phyloP scores from a whole-genome alignment of 2,797 vertebrate species.

The Chrosomus eos region DNA sequence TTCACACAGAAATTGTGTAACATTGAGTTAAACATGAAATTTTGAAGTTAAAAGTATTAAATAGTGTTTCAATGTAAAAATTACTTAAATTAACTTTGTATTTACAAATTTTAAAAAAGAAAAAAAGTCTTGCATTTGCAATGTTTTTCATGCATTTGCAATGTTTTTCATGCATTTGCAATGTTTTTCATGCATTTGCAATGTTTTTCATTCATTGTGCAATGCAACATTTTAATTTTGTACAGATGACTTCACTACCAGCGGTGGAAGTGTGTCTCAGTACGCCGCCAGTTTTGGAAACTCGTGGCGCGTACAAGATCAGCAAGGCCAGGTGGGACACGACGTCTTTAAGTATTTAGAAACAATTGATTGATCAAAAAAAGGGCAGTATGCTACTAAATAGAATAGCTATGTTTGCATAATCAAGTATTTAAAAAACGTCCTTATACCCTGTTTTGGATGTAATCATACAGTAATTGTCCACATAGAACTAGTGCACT shows the following conservation, averaged over 20 bases:
- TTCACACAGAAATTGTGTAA: too few species aligned
- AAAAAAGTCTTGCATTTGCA: too few species aligned
- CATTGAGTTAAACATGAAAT: too few species aligned
- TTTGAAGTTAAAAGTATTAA: too few species aligned
- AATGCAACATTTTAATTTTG: neutral
- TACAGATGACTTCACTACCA: conserved; percentile 85
- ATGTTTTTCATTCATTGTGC: neutral
- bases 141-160: too few species aligned
- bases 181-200: too few species aligned
- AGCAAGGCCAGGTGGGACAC: conserved; percentile 74
- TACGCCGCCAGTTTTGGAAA: conserved; percentile 85
- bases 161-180: neutral
- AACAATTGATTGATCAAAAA: neutral
- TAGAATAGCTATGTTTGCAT: neutral
- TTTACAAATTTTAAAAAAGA: neutral
- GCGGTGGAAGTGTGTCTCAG: conserved; percentile 69
- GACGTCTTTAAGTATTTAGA: neutral
- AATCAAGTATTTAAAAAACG: neutral
- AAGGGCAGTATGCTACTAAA: neutral
- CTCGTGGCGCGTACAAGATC: conserved; percentile 85
- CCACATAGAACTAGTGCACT: neutral
- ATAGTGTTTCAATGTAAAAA: too few species aligned
- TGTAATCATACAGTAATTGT: neutral
- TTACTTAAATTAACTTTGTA: too few species aligned
- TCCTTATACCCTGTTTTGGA: neutral